Evolutionary conservation across 2,797 vertebrate species (phyloP).

Genomic region (Catharus ustulatus): DNA sequence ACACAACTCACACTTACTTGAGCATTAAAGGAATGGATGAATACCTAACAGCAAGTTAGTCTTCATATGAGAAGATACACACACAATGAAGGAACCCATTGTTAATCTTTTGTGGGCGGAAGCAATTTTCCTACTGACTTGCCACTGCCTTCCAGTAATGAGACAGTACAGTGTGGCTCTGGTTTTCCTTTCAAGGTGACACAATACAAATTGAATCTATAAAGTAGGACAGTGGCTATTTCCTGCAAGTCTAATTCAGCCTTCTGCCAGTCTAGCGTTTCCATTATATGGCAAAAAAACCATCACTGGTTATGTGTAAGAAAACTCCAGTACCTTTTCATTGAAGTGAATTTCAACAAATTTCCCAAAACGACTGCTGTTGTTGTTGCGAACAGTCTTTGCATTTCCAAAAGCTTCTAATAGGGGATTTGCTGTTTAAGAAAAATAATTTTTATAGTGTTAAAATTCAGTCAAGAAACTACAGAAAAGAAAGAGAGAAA

Average conservation of each 20-base stretch:
- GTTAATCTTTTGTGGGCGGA: neutral
- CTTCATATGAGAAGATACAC: neutral
- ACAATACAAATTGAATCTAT: neutral
- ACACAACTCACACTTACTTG: neutral
- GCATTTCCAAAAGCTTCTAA: slow-evolving; percentile 98
- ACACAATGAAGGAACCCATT: neutral
- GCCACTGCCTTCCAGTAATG: neutral
- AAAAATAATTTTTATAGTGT: neutral
- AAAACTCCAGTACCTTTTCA: slow-evolving; percentile 84
- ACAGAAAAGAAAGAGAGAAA: neutral
- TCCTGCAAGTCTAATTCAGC: neutral
- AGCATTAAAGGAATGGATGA: neutral
- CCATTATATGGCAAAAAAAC: neutral
- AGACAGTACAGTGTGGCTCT: neutral
- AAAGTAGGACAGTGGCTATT: neutral
- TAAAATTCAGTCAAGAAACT: neutral
- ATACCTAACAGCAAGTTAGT: neutral
- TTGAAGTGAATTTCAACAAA: slow-evolving; percentile 99
- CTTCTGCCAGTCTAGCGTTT: neutral
- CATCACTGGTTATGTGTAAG: neutral
- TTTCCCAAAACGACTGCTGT: slow-evolving; percentile 98
- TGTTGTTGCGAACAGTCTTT: slow-evolving; percentile 98
- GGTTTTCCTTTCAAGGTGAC: neutral
- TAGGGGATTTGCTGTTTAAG: slow-evolving; percentile 89
- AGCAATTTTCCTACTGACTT: neutral